phyloP scores from a whole-genome alignment of 1,140 invertebrate species.

The Ceratina australensis region DNA sequence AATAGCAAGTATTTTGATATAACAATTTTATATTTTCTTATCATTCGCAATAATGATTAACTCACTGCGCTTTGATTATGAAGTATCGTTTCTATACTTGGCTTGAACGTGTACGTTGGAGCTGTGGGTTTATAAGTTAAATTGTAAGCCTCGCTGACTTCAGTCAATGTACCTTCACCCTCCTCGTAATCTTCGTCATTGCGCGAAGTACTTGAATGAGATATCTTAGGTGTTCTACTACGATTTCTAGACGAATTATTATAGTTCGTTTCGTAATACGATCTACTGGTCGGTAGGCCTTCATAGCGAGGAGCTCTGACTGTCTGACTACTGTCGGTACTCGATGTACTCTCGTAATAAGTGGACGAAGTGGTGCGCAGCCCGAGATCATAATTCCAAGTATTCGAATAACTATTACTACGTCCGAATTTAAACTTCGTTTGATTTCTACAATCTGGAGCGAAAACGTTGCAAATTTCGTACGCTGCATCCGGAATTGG shows the following conservation, averaged over 20 bases:
- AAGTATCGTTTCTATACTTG: neutral
- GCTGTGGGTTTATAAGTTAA: neutral
- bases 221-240: neutral
- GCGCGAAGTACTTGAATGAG: neutral
- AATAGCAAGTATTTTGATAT: neutral
- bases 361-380: conserved; percentile 7
- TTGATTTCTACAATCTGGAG: conserved; percentile 82
- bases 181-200: conserved; percentile 23
- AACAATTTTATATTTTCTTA: neutral
- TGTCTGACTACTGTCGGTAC: neutral
- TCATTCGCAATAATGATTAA: neutral
- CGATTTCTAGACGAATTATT: neutral
- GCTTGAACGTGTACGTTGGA: neutral
- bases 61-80: conserved; percentile 30
- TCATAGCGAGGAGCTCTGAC: neutral
- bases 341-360: conserved; percentile 9
- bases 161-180: neutral
- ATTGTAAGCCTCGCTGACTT: conserved; percentile 7
- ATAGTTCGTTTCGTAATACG: conserved; percentile 8
- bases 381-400: neutral
- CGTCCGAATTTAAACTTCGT: neutral
- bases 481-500: conserved; percentile 89
- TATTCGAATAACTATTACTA: conserved; percentile 11
- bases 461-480: conserved; percentile 85
- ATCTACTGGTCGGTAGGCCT: neutral